Conservation (phyloP, 1,140 invertebrate species). For the Formica selysi region DNA sequence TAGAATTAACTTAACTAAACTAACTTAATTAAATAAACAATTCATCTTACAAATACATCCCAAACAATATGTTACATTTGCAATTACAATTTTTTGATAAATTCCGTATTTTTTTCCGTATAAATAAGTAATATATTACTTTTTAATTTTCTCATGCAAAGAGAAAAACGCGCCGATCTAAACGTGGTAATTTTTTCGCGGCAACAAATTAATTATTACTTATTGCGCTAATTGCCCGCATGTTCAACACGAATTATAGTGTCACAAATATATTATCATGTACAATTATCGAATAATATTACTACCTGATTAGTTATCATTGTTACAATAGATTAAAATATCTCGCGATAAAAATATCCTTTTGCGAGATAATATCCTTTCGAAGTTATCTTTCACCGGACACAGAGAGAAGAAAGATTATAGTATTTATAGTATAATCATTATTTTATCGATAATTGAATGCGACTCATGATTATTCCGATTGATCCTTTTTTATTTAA, state of each 20-base stretch:
- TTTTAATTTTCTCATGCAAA: not conserved
- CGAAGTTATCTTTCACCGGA: not conserved
- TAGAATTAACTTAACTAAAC: not conserved
- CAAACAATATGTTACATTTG: not conserved
- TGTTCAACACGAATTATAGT: not conserved
- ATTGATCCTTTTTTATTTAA: not conserved
- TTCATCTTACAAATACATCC: not conserved
- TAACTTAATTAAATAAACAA: not conserved
- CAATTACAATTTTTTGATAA: not conserved
- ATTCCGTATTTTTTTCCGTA: not conserved
- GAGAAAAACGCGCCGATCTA: not conserved
- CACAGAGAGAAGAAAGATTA: not conserved
- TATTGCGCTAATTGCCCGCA: not conserved
- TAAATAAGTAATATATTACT: not conserved
- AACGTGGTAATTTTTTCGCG: not conserved
- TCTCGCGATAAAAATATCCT: not conserved
- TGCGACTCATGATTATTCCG: not conserved
- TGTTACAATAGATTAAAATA: not conserved
- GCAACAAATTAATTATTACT: constrained; percentile 17
- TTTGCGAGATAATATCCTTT: not conserved
- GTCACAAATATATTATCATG: not conserved
- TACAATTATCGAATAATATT: constrained; percentile 12
- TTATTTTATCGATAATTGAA: not conserved
- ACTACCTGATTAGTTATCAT: not conserved
- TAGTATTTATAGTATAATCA: not conserved